Evolutionary conservation across 2,797 vertebrate species (phyloP).

Genomic region (Lagothrix lagotricha): DNA sequence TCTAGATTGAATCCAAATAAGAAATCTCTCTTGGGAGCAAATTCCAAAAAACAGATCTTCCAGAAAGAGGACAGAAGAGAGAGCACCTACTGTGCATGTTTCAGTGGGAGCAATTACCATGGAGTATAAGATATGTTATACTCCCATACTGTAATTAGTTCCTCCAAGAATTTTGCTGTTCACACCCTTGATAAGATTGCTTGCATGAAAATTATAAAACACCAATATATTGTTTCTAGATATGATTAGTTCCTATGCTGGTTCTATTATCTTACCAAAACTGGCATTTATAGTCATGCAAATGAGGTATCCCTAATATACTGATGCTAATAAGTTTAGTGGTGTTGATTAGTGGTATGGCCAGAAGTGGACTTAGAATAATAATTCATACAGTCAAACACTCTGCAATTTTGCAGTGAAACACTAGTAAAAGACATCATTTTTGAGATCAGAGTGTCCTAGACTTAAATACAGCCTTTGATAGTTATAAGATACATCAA

Average conservation of each 20-base stretch:
- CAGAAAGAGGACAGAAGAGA: not conserved
- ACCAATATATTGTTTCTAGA: not conserved
- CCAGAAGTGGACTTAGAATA: not conserved
- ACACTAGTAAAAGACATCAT: not conserved
- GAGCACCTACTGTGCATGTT: not conserved
- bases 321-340: not conserved
- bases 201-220: not conserved
- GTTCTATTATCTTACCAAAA: not conserved
- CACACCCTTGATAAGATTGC: not conserved
- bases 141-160: not conserved
- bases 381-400: not conserved
- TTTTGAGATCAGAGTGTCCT: not conserved
- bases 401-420: not conserved
- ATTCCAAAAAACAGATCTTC: not conserved
- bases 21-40: not conserved
- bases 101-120: not conserved
- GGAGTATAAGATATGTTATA: not conserved
- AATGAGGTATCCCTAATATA: not conserved
- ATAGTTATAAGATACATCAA: not conserved
- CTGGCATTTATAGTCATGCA: not conserved
- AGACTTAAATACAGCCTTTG: not conserved
- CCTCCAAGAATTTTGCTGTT: not conserved
- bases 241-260: not conserved
- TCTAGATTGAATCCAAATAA: not conserved
- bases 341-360: not conserved